These are phyloP conservation scores for Micronycteris hirsuta DNA, from an alignment of 2,113 vertebrate genomes.

Conservation along the genomic window DNA sequence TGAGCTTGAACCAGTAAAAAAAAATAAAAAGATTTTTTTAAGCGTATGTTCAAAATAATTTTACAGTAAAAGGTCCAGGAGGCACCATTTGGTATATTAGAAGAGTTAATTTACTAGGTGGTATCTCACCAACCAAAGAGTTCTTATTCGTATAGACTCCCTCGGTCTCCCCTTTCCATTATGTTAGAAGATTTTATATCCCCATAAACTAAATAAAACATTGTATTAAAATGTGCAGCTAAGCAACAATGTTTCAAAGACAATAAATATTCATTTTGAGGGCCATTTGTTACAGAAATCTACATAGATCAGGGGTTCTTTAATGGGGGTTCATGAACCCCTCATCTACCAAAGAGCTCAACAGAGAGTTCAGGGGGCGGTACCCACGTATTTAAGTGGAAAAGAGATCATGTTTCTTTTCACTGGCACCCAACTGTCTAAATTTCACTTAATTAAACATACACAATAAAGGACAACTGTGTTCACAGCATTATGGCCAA, in stretches of 20 bases:
- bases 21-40: background rate
- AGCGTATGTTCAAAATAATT: background rate
- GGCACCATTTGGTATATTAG: background rate
- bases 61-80: background rate
- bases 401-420: background rate
- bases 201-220: background rate
- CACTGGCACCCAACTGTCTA: background rate
- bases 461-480: background rate
- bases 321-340: background rate
- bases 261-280: background rate
- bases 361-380: background rate
- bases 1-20: constrained; percentile 33
- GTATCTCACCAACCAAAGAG: background rate
- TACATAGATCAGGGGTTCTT: background rate
- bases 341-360: background rate
- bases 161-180: background rate
- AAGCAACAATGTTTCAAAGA: constrained; percentile 14
- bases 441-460: background rate
- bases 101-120: background rate
- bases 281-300: background rate
- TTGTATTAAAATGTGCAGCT: background rate
- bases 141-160: background rate
- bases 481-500: background rate
- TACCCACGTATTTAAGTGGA: background rate
- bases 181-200: background rate